Percentiles rank a stretch among this genome's conserved stretches.
Evolutionary conservation across 2,113 vertebrate genomes (phyloP).

Genomic region (Sarotherodon lohbergeri): DNA sequence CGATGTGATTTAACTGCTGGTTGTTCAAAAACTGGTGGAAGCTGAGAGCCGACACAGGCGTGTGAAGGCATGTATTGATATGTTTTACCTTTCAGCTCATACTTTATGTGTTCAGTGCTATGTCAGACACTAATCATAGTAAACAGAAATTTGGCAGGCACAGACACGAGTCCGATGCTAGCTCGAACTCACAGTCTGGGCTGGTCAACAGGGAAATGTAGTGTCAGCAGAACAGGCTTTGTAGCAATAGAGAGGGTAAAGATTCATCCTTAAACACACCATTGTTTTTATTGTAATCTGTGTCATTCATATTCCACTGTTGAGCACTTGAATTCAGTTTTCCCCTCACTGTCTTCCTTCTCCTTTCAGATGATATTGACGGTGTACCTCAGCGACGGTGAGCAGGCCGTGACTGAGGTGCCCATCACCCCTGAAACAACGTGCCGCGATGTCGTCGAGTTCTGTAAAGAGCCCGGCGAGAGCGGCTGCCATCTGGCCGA

Average conservation of each 20-base stretch:
- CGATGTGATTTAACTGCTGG: not conserved
- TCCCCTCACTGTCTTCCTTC: not conserved
- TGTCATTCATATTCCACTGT: not conserved
- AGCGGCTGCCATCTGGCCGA: slow-evolving; percentile 96
- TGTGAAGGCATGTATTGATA: slow-evolving; percentile 16
- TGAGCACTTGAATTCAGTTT: not conserved
- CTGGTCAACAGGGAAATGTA: not conserved
- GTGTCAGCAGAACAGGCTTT: slow-evolving; percentile 12
- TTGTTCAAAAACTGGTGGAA: not conserved
- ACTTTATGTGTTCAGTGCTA: not conserved
- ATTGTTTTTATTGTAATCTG: not conserved
- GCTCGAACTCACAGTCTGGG: not conserved
- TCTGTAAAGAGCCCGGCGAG: slow-evolving; percentile 97
- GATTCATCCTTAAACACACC: not conserved
- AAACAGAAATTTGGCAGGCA: slow-evolving; percentile 38
- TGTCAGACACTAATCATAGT: slow-evolving; percentile 5
- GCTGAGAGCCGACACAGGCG: not conserved
- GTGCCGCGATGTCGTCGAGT: slow-evolving; percentile 95
- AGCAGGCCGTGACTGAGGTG: slow-evolving; percentile 93
- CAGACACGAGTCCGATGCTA: slow-evolving; percentile 18
- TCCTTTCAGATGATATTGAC: slow-evolving; percentile 91
- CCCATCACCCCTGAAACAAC: slow-evolving; percentile 98
- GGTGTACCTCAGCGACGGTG: slow-evolving; percentile 96
- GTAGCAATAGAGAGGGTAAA: not conserved
- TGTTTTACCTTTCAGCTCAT: not conserved